Conservation (phyloP, 2,797 vertebrate species). For the Acipenser oxyrinchus region DNA sequence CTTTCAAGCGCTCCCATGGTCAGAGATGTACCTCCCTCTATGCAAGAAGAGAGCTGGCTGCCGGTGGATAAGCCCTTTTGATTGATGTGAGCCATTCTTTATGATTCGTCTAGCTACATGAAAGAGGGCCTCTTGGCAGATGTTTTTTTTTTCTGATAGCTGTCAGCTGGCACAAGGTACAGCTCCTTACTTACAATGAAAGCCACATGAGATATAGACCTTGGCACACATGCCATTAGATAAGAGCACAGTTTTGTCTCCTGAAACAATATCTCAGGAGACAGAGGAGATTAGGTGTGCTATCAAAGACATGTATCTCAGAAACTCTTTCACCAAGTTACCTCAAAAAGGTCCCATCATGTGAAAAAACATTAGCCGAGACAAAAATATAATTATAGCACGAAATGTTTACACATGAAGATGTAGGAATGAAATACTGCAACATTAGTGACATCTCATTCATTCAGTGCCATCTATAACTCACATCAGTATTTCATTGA, state of each 20-base stretch:
- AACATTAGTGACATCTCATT: no score
- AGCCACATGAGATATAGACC: constrained; percentile 8
- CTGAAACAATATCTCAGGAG: background rate
- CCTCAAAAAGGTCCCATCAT: background rate
- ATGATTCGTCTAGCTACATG: constrained; percentile 10
- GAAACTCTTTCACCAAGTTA: background rate
- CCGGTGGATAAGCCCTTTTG: background rate
- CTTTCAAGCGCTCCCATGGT: background rate
- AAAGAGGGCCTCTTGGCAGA: constrained; percentile 11
- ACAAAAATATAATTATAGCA: no score
- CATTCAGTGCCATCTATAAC: no score
- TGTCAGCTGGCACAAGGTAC: constrained; percentile 21
- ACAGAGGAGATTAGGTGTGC: background rate
- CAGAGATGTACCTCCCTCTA: background rate
- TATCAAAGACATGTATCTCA: background rate
- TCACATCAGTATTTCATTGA: no score
- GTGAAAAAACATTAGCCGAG: background rate
- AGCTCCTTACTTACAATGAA: constrained; percentile 8
- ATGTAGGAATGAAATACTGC: no score
- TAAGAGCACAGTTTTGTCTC: background rate
- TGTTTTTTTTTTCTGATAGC: constrained; percentile 3
- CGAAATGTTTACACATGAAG: no score
- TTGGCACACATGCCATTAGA: background rate
- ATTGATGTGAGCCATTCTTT: constrained; percentile 10
- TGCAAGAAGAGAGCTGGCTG: background rate